These are phyloP conservation scores for Heliornis fulica DNA, from an alignment of 2,113 vertebrate genomes.

Conservation along the genomic window DNA sequence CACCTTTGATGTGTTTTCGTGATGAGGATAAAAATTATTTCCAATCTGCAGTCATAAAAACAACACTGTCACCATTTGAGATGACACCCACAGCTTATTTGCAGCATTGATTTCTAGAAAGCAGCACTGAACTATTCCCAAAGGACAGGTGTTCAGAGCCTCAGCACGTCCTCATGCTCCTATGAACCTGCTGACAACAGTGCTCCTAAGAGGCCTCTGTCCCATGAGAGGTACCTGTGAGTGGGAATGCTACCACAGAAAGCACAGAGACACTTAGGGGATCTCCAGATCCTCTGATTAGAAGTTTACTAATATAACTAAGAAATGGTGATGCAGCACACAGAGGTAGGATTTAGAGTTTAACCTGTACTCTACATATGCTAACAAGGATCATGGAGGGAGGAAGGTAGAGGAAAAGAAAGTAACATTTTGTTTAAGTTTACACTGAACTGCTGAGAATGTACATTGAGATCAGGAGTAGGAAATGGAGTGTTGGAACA, in stretches of 20 bases:
- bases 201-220: not conserved
- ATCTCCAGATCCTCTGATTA: not conserved
- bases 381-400: not conserved
- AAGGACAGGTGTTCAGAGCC: not conserved
- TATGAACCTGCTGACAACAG: not conserved
- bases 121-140: not conserved
- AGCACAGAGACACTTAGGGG: not conserved
- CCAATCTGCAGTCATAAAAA: constrained; percentile 49
- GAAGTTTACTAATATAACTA: not conserved
- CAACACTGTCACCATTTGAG: not conserved
- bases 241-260: not conserved
- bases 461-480: not conserved
- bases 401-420: not conserved
- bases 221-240: not conserved
- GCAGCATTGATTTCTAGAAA: not conserved
- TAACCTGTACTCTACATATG: not conserved
- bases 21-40: constrained; percentile 60
- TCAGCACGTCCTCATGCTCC: not conserved
- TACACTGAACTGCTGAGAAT: not conserved
- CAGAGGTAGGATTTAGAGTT: not conserved
- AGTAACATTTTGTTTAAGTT: not conserved
- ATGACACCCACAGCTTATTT: not conserved
- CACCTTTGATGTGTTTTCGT: constrained; percentile 68
- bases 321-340: not conserved
- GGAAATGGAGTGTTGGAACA: not conserved